These are phyloP conservation scores for Coilia nasus DNA, from an alignment of 2,797 vertebrate species.

Conservation along the genomic window DNA sequence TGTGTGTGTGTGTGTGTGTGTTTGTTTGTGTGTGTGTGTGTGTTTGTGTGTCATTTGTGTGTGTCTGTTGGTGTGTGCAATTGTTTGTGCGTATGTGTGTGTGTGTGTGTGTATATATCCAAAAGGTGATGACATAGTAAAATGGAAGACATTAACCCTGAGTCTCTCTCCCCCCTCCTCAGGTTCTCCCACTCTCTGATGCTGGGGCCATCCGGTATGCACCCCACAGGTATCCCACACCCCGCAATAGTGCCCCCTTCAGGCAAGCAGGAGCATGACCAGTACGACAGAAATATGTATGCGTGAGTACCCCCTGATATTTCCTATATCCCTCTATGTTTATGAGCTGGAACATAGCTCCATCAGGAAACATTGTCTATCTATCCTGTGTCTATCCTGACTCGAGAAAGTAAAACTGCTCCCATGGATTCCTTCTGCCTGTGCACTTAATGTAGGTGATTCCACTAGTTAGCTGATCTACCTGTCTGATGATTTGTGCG, in stretches of 20 bases:
- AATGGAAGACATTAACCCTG: not conserved
- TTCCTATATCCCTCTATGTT: too few species aligned
- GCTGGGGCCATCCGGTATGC: conserved; percentile 90
- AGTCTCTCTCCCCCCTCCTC: conserved; percentile 30
- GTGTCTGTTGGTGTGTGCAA: too few species aligned
- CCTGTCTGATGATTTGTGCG: too few species aligned
- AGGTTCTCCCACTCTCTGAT: conserved; percentile 97
- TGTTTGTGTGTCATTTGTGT: not conserved
- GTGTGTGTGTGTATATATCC: conserved; percentile 28
- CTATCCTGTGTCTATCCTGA: too few species aligned
- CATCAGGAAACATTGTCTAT: too few species aligned
- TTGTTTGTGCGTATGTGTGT: conserved; percentile 26
- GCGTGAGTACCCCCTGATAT: conserved; percentile 67
- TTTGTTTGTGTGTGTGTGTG: not conserved
- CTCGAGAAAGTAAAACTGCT: too few species aligned
- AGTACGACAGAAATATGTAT: conserved; percentile 90
- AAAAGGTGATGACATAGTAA: not conserved
- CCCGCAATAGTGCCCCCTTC: conserved; percentile 92
- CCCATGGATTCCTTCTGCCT: too few species aligned
- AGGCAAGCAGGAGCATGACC: conserved; percentile 93
- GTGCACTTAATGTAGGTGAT: too few species aligned
- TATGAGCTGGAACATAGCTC: too few species aligned
- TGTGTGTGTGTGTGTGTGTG: too few species aligned
- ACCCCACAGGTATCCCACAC: conserved; percentile 95
- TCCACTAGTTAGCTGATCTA: too few species aligned